Conservation (phyloP, 2,888 invertebrate species). For the Drosophila mimica region DNA sequence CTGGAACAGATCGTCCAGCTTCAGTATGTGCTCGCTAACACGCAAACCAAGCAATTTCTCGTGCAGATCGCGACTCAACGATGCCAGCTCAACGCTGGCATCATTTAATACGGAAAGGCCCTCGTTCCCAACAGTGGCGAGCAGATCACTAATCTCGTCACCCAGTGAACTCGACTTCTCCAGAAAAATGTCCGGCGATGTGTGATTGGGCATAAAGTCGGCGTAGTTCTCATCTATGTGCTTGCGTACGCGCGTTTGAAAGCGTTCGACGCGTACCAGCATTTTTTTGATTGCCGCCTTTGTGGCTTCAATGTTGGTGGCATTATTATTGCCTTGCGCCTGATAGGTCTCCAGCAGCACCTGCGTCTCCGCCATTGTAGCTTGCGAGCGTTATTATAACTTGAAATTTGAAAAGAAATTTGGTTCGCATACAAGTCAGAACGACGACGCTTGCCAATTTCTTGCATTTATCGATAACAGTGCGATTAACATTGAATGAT, state of each 20-base stretch:
- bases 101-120: conserved; percentile 88
- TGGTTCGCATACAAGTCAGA: conserved; percentile 45
- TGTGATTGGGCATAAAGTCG: conserved; percentile 83
- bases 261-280: conserved; percentile 79
- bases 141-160: conserved; percentile 77
- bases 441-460: conserved; percentile 52
- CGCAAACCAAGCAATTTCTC: conserved; percentile 87
- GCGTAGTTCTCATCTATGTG: conserved; percentile 84
- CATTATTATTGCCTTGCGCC: conserved; percentile 31
- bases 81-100: conserved; percentile 88
- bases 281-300: conserved; percentile 80
- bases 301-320: conserved; percentile 61
- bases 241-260: conserved; percentile 81
- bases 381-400: neutral
- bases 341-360: conserved; percentile 45
- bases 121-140: conserved; percentile 86
- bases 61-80: conserved; percentile 85
- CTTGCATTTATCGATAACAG: conserved; percentile 34
- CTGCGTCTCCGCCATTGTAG: conserved; percentile 21
- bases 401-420: neutral
- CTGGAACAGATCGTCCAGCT: conserved; percentile 86
- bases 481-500: neutral
- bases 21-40: conserved; percentile 82
- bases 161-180: conserved; percentile 79
- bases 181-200: conserved; percentile 80